Evolutionary conservation across 2,888 invertebrate genomes (phyloP).

Genomic region (Nomada goodeniana): DNA sequence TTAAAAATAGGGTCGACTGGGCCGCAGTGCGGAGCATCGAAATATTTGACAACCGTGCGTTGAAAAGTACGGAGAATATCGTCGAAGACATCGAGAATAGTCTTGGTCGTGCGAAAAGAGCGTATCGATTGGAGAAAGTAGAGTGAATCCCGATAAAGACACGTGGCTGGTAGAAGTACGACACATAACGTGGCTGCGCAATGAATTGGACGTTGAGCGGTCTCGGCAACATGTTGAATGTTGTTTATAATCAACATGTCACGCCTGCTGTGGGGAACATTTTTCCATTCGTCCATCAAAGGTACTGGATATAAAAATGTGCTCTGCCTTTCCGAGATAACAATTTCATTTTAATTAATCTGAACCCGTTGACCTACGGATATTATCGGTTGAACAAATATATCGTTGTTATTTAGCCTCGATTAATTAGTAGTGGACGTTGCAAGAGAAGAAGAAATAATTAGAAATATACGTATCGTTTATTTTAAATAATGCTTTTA

Average conservation of each 20-base stretch:
- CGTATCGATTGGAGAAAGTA: slow-evolving; percentile 33
- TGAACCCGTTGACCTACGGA: too few species aligned
- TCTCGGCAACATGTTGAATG: slow-evolving; percentile 61
- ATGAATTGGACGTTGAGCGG: slow-evolving; percentile 63
- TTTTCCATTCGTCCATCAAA: slow-evolving; percentile 75
- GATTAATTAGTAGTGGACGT: too few species aligned
- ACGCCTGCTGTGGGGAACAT: slow-evolving; percentile 66
- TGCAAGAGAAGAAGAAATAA: too few species aligned
- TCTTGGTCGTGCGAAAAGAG: slow-evolving; percentile 39
- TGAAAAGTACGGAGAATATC: background rate
- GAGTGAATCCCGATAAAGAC: background rate
- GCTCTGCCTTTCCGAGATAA: too few species aligned
- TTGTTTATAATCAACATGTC: slow-evolving; percentile 74
- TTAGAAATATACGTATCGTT: too few species aligned
- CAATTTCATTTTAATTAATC: too few species aligned
- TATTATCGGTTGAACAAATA: too few species aligned
- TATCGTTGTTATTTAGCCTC: too few species aligned
- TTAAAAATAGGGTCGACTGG: background rate
- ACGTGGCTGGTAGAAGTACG: slow-evolving; percentile 1
- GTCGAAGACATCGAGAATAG: slow-evolving; percentile 25
- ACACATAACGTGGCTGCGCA: background rate
- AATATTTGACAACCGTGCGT: background rate
- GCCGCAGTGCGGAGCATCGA: background rate
- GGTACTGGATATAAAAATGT: slow-evolving; percentile 22
- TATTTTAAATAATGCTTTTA: too few species aligned